Conservation (phyloP, 1,140 invertebrate genomes). For the Scaptodrosophila lebanonensis region DNA sequence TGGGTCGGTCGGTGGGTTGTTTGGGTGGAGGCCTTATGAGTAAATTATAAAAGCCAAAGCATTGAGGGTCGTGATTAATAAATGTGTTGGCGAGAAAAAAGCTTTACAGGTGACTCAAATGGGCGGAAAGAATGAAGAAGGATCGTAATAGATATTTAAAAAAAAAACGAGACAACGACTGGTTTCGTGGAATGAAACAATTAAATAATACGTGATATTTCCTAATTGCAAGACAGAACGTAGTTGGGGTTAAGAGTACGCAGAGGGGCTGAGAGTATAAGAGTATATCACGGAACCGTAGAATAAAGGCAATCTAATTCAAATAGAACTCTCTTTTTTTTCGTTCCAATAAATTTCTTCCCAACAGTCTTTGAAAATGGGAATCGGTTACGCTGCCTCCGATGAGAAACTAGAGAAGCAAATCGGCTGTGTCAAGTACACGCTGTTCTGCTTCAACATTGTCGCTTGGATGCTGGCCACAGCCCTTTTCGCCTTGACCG, state of each 20-base stretch:
- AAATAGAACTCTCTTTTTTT: neutral
- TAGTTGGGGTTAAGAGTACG: no score
- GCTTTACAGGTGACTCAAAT: neutral
- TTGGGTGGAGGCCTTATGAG: no score
- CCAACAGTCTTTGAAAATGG: conserved; percentile 47
- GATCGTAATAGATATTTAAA: no score
- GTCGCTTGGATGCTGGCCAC: conserved; percentile 85
- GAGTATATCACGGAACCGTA: no score
- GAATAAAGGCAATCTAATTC: no score
- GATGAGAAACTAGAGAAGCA: conserved; percentile 80
- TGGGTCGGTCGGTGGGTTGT: no score
- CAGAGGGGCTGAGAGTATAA: no score
- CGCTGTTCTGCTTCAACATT: conserved; percentile 84
- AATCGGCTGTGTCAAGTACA: conserved; percentile 84
- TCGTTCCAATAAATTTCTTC: neutral
- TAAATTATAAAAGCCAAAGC: neutral
- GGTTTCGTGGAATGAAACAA: no score
- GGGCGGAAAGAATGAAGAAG: no score
- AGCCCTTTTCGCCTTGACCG: conserved; percentile 85
- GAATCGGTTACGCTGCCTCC: conserved; percentile 57
- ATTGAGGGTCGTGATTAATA: conserved; percentile 19
- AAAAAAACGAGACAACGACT: no score
- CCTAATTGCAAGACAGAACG: no score
- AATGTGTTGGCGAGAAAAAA: neutral
- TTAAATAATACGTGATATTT: no score